These are phyloP conservation scores for Cyanoderma ruficeps DNA, from an alignment of 2,113 vertebrate genomes.

Conservation along the genomic window DNA sequence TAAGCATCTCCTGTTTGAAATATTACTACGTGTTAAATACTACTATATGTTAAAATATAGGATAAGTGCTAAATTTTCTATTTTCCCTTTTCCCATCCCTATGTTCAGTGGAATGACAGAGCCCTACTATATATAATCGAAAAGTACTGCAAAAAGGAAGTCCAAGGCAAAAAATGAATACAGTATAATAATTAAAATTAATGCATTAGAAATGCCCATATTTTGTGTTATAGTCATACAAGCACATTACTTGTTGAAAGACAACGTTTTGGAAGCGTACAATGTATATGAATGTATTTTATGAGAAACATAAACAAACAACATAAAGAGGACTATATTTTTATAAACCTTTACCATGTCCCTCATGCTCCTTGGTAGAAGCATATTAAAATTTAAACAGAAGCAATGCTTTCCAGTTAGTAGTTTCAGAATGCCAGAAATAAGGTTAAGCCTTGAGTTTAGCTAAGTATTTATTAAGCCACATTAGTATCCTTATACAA, in stretches of 20 bases:
- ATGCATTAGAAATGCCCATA: neutral
- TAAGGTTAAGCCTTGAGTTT: slow-evolving; percentile 8
- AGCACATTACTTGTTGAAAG: slow-evolving; percentile 9
- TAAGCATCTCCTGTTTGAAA: neutral
- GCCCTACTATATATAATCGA: neutral
- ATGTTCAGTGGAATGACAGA: neutral
- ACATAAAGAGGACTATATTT: neutral
- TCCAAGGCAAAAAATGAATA: neutral
- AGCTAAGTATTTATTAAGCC: neutral
- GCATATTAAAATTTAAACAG: neutral
- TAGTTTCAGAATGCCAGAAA: slow-evolving; percentile 37
- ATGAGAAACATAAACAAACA: slow-evolving; percentile 62
- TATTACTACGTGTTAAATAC: neutral
- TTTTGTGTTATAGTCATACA: neutral
- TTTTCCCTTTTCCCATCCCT: neutral
- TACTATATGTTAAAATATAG: neutral
- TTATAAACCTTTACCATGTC: neutral
- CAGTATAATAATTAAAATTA: neutral
- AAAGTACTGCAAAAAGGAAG: neutral
- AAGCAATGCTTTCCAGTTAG: slow-evolving; percentile 40
- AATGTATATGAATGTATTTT: slow-evolving; percentile 34
- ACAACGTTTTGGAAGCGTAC: neutral
- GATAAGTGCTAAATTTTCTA: neutral
- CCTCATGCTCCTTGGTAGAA: neutral
- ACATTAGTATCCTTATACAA: neutral